These are phyloP conservation scores for Anoura caudifer DNA, from an alignment of 2,113 vertebrate genomes.

Conservation along the genomic window DNA sequence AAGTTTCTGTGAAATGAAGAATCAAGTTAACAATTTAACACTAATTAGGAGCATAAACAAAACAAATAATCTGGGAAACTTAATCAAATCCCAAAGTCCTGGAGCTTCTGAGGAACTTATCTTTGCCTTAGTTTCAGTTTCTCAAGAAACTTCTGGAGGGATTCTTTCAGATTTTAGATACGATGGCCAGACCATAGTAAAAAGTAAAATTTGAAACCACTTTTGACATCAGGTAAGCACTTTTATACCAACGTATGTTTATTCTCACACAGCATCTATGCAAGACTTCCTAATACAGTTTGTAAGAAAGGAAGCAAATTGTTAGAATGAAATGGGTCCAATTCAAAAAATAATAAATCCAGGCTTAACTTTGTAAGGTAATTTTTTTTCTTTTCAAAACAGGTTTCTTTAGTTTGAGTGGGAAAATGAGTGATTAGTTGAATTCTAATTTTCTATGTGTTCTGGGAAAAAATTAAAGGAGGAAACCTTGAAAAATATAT, in stretches of 20 bases:
- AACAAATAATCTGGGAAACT: background rate
- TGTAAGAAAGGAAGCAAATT: background rate
- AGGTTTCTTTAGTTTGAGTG: background rate
- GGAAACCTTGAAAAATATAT: conserved; percentile 5
- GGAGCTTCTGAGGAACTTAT: background rate
- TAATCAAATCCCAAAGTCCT: background rate
- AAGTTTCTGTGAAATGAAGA: conserved; percentile 46
- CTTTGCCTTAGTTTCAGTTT: background rate
- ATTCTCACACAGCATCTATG: background rate
- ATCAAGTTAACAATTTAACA: conserved; percentile 21
- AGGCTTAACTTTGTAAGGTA: background rate
- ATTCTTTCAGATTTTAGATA: background rate
- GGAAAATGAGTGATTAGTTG: conserved; percentile 23
- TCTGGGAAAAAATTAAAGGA: background rate
- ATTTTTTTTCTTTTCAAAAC: background rate
- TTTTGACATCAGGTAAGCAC: background rate
- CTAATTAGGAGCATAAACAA: conserved; percentile 29
- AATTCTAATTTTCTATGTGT: background rate
- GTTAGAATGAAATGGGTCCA: background rate
- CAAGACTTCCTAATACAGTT: background rate
- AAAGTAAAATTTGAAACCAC: background rate
- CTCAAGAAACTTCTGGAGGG: background rate
- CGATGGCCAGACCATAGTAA: background rate
- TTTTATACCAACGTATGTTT: background rate
- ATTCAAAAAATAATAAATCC: conserved; percentile 6